Evolutionary conservation across 2,113 vertebrate species (phyloP).

Genomic region (Bucco capensis): DNA sequence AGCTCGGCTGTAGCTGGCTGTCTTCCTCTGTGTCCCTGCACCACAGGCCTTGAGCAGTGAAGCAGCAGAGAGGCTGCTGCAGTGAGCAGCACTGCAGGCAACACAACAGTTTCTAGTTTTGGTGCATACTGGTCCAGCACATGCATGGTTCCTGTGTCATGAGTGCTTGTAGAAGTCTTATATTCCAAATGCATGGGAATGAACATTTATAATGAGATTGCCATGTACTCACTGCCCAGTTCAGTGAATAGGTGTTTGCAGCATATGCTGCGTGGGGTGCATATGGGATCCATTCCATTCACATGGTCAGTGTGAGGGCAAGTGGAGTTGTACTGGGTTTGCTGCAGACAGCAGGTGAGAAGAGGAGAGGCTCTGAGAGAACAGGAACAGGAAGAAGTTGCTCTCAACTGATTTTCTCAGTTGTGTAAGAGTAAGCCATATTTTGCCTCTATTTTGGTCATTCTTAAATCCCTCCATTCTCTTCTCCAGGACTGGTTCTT

Average conservation of each 20-base stretch:
- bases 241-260: background rate
- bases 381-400: background rate
- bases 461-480: background rate
- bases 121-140: accelerated
- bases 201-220: accelerated
- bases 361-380: background rate
- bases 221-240: accelerated
- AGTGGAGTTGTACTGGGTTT: background rate
- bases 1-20: background rate
- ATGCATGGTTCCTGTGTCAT: background rate
- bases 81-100: background rate
- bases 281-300: background rate
- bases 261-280: background rate
- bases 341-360: background rate
- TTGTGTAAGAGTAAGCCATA: background rate
- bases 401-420: background rate
- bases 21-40: background rate
- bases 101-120: background rate
- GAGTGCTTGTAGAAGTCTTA: background rate
- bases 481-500: background rate
- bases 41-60: background rate
- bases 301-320: background rate
- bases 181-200: background rate
- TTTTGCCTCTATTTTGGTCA: background rate
- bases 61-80: background rate